A percentile compares a stretch with the other conserved stretches of the same genome.
These are phyloP conservation scores for Drosophila anceps DNA, from an alignment of 2,888 invertebrate species.

Conservation along the genomic window DNA sequence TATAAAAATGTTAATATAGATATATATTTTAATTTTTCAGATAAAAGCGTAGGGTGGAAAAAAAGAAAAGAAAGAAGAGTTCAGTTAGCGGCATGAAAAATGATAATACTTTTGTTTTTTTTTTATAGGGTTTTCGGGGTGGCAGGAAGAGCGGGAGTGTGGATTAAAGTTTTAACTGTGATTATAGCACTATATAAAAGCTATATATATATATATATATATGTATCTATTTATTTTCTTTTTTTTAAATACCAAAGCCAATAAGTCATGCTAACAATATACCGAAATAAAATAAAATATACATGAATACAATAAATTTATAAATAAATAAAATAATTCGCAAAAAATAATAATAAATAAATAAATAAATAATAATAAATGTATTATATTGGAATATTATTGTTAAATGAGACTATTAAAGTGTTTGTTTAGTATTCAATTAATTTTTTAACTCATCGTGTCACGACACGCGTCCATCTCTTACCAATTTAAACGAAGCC, in stretches of 20 bases:
- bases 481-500: not conserved
- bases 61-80: constrained; percentile 64
- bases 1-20: not conserved
- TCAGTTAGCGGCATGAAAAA: constrained; percentile 58
- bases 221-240: not conserved
- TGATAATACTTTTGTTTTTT: constrained; percentile 3
- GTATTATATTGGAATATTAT: not conserved
- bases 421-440: not conserved
- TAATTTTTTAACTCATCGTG: not conserved
- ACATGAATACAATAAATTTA: not conserved
- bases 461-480: constrained; percentile 2
- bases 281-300: not conserved
- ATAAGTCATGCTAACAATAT: not conserved
- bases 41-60: constrained; percentile 28
- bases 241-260: not conserved
- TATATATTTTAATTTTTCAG: not conserved
- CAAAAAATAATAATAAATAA: not conserved
- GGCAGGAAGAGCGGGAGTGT: not conserved
- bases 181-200: constrained; percentile 16
- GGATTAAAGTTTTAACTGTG: not conserved
- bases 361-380: not conserved
- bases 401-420: not conserved
- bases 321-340: not conserved
- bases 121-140: not conserved
- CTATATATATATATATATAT: not conserved